Conservation (phyloP, 2,888 invertebrate genomes). For the Patella depressa region DNA sequence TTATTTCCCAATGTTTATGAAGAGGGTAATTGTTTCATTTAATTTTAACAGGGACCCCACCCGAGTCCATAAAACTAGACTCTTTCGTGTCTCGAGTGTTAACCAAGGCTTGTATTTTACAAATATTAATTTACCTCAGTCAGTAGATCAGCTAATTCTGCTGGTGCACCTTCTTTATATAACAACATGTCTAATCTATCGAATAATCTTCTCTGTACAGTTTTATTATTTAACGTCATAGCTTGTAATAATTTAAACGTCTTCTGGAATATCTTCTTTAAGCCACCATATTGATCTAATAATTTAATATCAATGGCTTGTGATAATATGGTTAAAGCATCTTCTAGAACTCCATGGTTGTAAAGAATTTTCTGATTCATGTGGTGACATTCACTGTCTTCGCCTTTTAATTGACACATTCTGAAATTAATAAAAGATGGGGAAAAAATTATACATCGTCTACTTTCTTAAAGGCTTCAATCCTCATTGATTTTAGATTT, state of each 20-base stretch:
- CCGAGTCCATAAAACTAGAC: too few species aligned
- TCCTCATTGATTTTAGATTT: too few species aligned
- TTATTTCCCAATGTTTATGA: too few species aligned
- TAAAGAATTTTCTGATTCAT: constrained; percentile 66
- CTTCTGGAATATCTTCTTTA: constrained; percentile 60
- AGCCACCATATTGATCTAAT: constrained; percentile 65
- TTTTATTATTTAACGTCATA: constrained; percentile 62
- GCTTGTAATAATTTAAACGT: constrained; percentile 59
- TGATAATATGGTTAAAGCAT: constrained; percentile 65
- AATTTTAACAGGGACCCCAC: neutral
- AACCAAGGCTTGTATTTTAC: neutral
- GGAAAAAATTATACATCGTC: neutral
- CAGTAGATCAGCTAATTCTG: constrained; percentile 62
- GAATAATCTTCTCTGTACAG: constrained; percentile 66
- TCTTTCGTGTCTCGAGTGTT: too few species aligned
- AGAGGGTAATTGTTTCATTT: neutral
- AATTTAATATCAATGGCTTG: constrained; percentile 67
- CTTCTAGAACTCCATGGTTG: constrained; percentile 64
- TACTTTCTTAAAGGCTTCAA: too few species aligned
- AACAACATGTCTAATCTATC: constrained; percentile 65
- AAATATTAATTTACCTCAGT: constrained; percentile 47
- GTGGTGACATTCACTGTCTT: constrained; percentile 56
- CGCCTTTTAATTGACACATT: constrained; percentile 59
- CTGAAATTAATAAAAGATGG: constrained; percentile 42
- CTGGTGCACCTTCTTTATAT: constrained; percentile 62